These are phyloP conservation scores for Gopherus flavomarginatus DNA, from an alignment of 2,113 vertebrate species.

Conservation along the genomic window DNA sequence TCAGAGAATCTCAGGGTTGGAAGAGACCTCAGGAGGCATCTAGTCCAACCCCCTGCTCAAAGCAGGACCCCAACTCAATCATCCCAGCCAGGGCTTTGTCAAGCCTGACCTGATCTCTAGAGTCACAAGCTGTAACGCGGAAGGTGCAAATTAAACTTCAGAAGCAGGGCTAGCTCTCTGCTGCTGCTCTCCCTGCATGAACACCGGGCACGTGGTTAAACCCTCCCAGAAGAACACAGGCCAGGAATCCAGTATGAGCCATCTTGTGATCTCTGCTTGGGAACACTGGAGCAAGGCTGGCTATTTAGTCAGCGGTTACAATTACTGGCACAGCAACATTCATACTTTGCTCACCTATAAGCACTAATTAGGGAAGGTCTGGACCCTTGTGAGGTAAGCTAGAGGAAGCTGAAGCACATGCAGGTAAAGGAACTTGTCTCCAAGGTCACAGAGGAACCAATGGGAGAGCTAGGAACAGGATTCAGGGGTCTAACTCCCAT, in stretches of 20 bases:
- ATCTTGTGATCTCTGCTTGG: background rate
- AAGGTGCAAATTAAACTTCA: accelerated
- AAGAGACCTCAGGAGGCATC: too few relatives aligned
- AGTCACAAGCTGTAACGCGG: accelerated
- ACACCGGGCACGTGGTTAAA: too few relatives aligned
- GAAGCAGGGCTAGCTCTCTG: too few relatives aligned
- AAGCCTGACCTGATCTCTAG: background rate
- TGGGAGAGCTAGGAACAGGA: accelerated
- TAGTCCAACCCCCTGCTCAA: too few relatives aligned
- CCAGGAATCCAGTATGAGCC: background rate
- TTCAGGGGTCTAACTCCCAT: accelerated
- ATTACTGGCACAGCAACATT: background rate
- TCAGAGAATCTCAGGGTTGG: too few relatives aligned
- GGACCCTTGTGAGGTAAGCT: background rate
- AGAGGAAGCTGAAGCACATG: background rate
- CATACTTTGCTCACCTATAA: background rate
- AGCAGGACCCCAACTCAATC: too few relatives aligned
- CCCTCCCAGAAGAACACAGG: background rate
- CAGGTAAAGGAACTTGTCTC: background rate
- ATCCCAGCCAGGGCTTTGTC: too few relatives aligned
- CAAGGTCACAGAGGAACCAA: background rate
- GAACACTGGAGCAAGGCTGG: background rate
- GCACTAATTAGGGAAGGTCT: background rate
- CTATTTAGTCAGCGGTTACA: background rate
- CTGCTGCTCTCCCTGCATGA: too few relatives aligned